phyloP scores from a whole-genome alignment of 2,888 invertebrate genomes.

The Choreutis nemorana region DNA sequence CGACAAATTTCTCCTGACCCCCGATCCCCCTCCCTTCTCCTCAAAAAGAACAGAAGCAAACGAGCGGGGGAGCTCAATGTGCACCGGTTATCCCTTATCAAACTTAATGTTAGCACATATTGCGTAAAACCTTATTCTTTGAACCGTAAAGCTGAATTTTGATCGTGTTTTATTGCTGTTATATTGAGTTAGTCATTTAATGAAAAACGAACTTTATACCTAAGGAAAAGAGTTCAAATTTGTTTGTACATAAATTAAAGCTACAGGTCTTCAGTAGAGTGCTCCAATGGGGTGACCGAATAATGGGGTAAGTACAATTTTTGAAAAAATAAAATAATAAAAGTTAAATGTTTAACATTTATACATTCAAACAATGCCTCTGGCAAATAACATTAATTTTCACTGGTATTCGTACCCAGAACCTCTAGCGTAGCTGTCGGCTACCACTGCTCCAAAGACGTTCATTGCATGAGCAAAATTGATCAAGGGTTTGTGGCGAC shows the following conservation, averaged over 20 bases:
- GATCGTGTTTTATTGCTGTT: constrained; percentile 2
- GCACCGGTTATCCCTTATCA: constrained; percentile 29
- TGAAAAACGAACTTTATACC: constrained; percentile 3
- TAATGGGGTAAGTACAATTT: constrained; percentile 19
- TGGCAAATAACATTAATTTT: too few species aligned
- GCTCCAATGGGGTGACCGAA: constrained; percentile 19
- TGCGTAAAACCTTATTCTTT: constrained; percentile 5
- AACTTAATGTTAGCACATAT: constrained; percentile 9
- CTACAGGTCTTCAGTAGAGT: constrained; percentile 58
- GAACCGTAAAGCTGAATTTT: constrained; percentile 8
- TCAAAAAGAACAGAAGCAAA: constrained; percentile 14
- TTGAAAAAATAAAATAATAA: constrained; percentile 6
- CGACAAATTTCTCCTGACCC: constrained; percentile 15
- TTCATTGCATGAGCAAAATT: too few species aligned
- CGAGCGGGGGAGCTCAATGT: constrained; percentile 21
- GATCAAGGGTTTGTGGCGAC: too few species aligned
- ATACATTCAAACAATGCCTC: too few species aligned
- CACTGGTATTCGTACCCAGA: too few species aligned
- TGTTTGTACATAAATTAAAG: constrained; percentile 21
- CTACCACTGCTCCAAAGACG: too few species aligned
- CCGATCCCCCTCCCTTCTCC: constrained; percentile 25
- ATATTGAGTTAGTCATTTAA: not conserved
- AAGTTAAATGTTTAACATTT: too few species aligned
- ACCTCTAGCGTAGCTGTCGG: too few species aligned
- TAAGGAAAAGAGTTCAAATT: constrained; percentile 11